Conservation (phyloP, 2,113 vertebrate genomes). For the Gorsachius goisagi region DNA sequence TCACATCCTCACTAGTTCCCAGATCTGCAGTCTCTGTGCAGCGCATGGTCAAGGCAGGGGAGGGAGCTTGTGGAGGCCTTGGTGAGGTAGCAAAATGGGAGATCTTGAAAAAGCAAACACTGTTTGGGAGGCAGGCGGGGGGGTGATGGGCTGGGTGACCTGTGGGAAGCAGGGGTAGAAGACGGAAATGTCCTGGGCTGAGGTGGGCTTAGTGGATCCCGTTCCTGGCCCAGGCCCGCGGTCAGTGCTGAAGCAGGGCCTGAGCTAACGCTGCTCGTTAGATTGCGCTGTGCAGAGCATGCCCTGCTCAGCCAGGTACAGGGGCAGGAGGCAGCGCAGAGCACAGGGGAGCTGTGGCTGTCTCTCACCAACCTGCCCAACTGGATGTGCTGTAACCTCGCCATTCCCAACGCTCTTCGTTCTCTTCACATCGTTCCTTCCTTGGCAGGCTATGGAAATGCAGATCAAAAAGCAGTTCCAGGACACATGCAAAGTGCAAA, state of each 20-base stretch:
- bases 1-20: neutral
- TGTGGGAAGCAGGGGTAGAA: neutral
- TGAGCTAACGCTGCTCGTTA: neutral
- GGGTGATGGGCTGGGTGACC: neutral
- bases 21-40: neutral
- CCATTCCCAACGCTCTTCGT: neutral
- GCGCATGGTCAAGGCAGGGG: neutral
- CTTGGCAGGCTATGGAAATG: slow-evolving; percentile 92
- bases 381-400: neutral
- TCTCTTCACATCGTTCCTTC: neutral
- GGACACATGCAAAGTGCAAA: slow-evolving; percentile 99
- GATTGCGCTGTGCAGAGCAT: accelerated
- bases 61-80: neutral
- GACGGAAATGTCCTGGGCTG: neutral
- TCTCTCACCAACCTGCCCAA: neutral
- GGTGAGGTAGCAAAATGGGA: neutral
- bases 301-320: accelerated
- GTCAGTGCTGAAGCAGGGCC: neutral
- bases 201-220: neutral
- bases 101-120: neutral
- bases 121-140: neutral
- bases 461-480: slow-evolving; percentile 99
- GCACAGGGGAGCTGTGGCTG: neutral
- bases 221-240: neutral
- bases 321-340: neutral